These are phyloP conservation scores for Trachelipus rathkii DNA, from an alignment of 1,140 invertebrate species.

Conservation along the genomic window DNA sequence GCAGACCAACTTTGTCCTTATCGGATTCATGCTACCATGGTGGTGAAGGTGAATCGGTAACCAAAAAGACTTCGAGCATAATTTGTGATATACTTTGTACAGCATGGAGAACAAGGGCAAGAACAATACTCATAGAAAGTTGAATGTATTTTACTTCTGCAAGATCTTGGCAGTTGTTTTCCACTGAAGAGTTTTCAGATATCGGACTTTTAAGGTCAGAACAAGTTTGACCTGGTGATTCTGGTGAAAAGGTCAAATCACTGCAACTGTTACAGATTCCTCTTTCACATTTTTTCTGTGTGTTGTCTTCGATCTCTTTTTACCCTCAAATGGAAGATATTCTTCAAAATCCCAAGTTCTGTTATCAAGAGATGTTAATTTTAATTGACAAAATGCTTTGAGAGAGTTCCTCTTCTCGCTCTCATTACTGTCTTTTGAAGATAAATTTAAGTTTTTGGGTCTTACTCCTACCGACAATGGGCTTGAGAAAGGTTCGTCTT, in stretches of 20 bases:
- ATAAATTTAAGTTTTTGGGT: too few relatives aligned
- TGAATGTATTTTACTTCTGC: slow-evolving; percentile 43
- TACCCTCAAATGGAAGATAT: background rate
- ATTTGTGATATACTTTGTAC: slow-evolving; percentile 42
- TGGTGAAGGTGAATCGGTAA: slow-evolving; percentile 12
- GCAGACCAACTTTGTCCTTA: too few relatives aligned
- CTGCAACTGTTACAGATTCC: background rate
- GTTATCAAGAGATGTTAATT: background rate
- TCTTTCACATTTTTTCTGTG: background rate
- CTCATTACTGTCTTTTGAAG: too few relatives aligned
- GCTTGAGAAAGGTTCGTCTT: too few relatives aligned
- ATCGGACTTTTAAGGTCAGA: too few relatives aligned
- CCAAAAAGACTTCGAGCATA: slow-evolving; percentile 42
- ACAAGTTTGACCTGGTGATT: background rate
- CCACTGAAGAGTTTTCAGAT: slow-evolving; percentile 3
- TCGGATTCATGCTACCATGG: background rate
- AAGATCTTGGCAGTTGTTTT: slow-evolving; percentile 32
- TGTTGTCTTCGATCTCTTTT: background rate
- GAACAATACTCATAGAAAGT: slow-evolving; percentile 41
- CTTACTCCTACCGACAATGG: too few relatives aligned
- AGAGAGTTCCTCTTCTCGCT: background rate
- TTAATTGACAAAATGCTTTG: background rate
- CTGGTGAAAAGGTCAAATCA: background rate
- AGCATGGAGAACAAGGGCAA: slow-evolving; percentile 44
- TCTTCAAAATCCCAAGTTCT: background rate